Percentiles rank a stretch among this genome's conserved stretches.
Evolutionary conservation across 2,113 vertebrate genomes (phyloP).

Genomic region (Taurulus bubalis): DNA sequence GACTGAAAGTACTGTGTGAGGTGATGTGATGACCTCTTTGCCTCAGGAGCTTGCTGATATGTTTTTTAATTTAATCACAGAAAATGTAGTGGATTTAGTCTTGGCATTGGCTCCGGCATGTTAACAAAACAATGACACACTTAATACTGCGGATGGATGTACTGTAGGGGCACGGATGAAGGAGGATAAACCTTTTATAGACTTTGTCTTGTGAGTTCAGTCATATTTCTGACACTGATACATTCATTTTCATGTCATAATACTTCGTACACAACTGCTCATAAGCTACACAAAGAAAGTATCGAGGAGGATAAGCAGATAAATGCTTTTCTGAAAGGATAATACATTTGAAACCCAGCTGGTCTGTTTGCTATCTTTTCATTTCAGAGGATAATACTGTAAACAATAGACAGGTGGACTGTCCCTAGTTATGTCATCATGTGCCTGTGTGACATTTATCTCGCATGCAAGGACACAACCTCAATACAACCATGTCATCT

Average conservation of each 20-base stretch:
- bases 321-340: background rate
- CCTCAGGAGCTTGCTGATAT: background rate
- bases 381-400: constrained; percentile 34
- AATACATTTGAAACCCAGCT: background rate
- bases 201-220: background rate
- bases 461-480: constrained; percentile 19
- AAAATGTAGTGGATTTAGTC: background rate
- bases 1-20: background rate
- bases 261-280: background rate
- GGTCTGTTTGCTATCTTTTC: constrained; percentile 42
- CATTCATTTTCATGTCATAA: constrained; percentile 6
- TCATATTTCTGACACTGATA: constrained; percentile 15
- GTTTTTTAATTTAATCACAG: background rate
- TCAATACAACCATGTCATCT: constrained; percentile 4
- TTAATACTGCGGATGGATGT: background rate
- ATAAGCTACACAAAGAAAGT: background rate
- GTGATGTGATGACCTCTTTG: constrained; percentile 5
- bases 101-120: background rate
- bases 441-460: constrained; percentile 50
- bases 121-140: constrained; percentile 4
- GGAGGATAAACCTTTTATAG: constrained; percentile 2
- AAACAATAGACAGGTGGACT: constrained; percentile 45
- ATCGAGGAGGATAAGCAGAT: background rate
- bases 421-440: constrained; percentile 19
- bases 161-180: background rate